These are phyloP conservation scores for Glyptemys insculpta DNA, from an alignment of 2,797 vertebrate genomes.

Conservation along the genomic window DNA sequence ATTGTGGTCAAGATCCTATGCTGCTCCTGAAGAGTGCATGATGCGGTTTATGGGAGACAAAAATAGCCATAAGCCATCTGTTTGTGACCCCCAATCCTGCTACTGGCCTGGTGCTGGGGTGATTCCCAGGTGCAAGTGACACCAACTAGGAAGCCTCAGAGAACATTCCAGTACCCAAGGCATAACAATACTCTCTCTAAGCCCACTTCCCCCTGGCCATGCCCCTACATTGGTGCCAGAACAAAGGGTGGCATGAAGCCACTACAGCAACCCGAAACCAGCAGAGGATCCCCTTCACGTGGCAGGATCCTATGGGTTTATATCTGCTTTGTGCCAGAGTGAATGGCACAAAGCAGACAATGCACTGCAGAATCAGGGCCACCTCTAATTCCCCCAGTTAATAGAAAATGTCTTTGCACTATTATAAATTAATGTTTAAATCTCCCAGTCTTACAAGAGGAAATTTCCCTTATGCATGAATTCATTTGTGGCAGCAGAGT, in stretches of 20 bases:
- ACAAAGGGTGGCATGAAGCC: neutral
- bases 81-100: neutral
- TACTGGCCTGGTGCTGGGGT: neutral
- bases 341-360: neutral
- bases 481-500: neutral
- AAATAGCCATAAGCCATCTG: neutral
- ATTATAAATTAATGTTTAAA: neutral
- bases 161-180: neutral
- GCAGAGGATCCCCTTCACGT: neutral
- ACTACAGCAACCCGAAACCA: neutral
- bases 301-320: neutral
- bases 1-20: neutral
- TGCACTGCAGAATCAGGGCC: neutral
- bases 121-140: neutral
- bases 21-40: neutral
- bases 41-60: neutral
- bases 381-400: neutral
- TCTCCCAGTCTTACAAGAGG: neutral
- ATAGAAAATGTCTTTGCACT: neutral
- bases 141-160: neutral
- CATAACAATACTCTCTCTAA: neutral
- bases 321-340: neutral
- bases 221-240: neutral
- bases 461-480: neutral
- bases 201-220: neutral